A percentile compares a stretch with the other conserved stretches of the same genome.
Evolutionary conservation across 2,113 vertebrate genomes (phyloP).

Genomic region (Struthio camelus): DNA sequence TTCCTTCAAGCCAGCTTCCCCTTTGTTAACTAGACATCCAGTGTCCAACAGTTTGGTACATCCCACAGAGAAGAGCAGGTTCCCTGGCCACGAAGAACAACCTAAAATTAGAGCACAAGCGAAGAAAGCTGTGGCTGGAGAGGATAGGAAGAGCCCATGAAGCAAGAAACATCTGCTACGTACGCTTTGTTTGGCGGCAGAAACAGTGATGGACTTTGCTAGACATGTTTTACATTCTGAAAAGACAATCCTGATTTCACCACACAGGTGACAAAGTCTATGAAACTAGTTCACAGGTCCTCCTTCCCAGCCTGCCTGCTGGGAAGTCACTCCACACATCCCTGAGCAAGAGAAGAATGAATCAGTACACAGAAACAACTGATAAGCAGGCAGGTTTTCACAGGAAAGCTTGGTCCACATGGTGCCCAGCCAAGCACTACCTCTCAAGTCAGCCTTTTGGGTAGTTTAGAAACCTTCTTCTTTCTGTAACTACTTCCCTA

Average conservation of each 20-base stretch:
- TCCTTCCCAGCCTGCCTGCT: background rate
- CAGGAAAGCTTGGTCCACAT: background rate
- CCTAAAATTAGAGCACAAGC: background rate
- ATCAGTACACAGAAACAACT: background rate
- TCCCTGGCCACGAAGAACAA: background rate
- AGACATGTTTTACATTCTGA: background rate
- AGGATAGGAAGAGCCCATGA: background rate
- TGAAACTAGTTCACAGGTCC: background rate
- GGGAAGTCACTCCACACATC: background rate
- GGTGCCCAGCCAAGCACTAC: background rate
- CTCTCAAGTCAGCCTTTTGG: background rate
- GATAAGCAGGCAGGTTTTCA: background rate
- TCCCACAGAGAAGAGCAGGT: rapidly evolving
- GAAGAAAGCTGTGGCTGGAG: background rate
- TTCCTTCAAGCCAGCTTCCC: background rate
- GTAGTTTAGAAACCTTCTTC: background rate
- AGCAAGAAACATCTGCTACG: background rate
- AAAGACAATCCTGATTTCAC: background rate
- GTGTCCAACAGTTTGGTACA: background rate
- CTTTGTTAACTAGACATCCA: background rate
- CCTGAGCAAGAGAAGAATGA: background rate
- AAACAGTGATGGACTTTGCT: background rate
- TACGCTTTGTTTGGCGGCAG: background rate
- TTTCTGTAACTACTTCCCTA: background rate
- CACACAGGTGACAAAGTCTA: background rate